These are phyloP conservation scores for Apoda limacodes DNA, from an alignment of 2,888 invertebrate genomes.

Conservation along the genomic window DNA sequence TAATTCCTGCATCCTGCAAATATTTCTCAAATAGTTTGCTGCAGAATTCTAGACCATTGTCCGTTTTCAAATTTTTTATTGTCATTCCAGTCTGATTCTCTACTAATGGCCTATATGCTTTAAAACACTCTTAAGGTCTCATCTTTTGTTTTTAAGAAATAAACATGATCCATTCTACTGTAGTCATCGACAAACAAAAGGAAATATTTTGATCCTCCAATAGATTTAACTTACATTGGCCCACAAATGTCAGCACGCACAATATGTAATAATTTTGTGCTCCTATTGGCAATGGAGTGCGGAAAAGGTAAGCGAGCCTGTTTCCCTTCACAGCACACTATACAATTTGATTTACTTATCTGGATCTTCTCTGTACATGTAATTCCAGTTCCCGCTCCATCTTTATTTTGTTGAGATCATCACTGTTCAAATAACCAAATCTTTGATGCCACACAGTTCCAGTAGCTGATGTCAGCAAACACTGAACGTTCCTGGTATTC, in stretches of 20 bases:
- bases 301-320: neutral
- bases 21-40: constrained; percentile 9
- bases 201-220: constrained; percentile 23
- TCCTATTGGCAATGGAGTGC: neutral
- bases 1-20: constrained; percentile 20
- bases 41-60: constrained; percentile 13
- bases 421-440: constrained; percentile 6
- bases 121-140: constrained; percentile 7
- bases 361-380: constrained; percentile 12
- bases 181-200: constrained; percentile 26
- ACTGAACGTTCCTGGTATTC: constrained; percentile 9
- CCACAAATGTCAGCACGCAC: neutral
- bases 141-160: too few relatives aligned
- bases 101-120: constrained; percentile 23
- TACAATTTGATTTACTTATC: neutral
- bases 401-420: constrained; percentile 6
- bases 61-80: constrained; percentile 21
- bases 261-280: neutral
- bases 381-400: constrained; percentile 11
- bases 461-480: too few relatives aligned
- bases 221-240: too few relatives aligned
- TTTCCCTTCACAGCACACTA: constrained; percentile 1
- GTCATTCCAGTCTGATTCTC: constrained; percentile 22
- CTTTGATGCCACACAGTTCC: too few relatives aligned
- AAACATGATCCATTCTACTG: constrained; percentile 22